Evolutionary conservation across 2,797 vertebrate species (phyloP), one percentile per base, ranked within the genome.

Genomic region (Chaunax sp.): DNA sequence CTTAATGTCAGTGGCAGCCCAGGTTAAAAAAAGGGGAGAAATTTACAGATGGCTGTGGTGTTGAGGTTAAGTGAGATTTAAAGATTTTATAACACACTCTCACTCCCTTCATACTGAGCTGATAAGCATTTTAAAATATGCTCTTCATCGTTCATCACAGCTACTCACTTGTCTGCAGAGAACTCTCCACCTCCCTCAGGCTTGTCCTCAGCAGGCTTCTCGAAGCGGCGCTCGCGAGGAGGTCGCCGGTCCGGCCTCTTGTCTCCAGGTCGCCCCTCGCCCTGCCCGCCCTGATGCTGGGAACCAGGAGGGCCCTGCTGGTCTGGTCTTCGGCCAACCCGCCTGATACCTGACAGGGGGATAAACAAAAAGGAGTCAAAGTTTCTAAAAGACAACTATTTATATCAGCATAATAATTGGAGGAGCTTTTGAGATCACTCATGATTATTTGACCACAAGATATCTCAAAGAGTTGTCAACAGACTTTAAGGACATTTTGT

Each of bases 201-300:
- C 87, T 97, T 99, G 54, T 99, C 98, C 84, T 99, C 98, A 1
- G 93, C 66, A 2, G 97, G 96, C 74, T 98, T 99, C 62, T 99
- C 98, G 2, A 94, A 95, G 69, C 97, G 95, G n/a, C 96, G 95
- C 84, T 99, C 98, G 0, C 98, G 96, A n/a, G 96, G 97, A 75
- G 96, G 96, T 90, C 97, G 94, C 87, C 97, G 94, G 72, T 99
- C 98, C 0, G 95, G 94, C 91, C 97, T 94, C 91, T 97, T 94
- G 83, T 99, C 97, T 46, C 91, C 92, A 18, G 96, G 92, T 56
- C 98, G 95, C 53, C 96, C 96, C 61, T 98, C 98, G 0, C 94
- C 95, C 80, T 94, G 96, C 47, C 93, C 87, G 0, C 89, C 92
- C 75, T 90, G 94, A 45, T 94, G 90, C 26, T 93, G 92, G 57